These are phyloP conservation scores for Trachemys scripta DNA, from an alignment of 2,113 vertebrate species.

Conservation along the genomic window DNA sequence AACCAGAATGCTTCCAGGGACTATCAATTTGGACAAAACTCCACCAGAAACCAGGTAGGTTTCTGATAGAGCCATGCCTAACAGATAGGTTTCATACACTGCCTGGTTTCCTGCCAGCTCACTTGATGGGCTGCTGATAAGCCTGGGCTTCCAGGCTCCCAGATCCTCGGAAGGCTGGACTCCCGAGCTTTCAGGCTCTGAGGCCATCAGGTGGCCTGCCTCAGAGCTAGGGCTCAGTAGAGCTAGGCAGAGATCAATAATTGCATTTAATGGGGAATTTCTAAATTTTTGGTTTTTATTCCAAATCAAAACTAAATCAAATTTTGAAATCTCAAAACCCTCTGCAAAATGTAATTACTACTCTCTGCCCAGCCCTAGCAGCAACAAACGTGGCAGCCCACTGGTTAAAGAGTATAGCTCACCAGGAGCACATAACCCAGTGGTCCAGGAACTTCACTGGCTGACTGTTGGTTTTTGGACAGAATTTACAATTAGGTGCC, in stretches of 20 bases:
- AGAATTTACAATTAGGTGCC: background rate
- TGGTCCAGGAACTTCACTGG: background rate
- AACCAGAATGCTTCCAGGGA: background rate
- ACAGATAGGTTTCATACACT: background rate
- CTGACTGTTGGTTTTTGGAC: background rate
- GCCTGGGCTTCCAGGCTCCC: background rate
- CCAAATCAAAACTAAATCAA: background rate
- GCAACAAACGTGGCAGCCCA: background rate
- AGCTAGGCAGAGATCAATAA: background rate
- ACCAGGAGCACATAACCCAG: background rate
- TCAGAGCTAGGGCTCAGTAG: background rate
- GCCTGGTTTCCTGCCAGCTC: background rate
- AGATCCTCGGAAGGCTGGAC: too few species aligned
- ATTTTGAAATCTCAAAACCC: background rate
- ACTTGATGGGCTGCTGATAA: background rate
- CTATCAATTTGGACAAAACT: background rate
- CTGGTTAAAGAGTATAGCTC: background rate
- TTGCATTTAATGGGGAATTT: background rate
- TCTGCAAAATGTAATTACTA: background rate
- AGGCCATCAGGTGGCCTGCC: background rate
- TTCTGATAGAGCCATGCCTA: background rate
- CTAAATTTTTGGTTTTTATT: background rate
- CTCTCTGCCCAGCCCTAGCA: background rate
- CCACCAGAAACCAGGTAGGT: background rate
- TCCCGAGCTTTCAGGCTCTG: too few species aligned